Conservation (phyloP, 1,140 invertebrate genomes). For the Platyscapa corneri region DNA sequence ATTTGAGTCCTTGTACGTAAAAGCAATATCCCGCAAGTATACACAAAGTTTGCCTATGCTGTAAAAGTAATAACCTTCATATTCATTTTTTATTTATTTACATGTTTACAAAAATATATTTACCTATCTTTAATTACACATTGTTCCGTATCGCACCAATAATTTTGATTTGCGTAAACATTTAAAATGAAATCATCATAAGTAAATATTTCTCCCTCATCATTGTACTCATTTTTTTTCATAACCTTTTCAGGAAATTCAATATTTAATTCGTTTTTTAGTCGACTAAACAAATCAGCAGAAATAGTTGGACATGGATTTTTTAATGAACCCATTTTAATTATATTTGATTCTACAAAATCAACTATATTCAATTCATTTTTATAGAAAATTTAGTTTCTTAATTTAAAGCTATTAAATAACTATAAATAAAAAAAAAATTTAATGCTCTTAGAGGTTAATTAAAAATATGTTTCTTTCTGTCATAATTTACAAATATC, state of each 20-base stretch:
- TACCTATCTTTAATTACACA: not conserved
- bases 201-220: not conserved
- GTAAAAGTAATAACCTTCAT: conserved; percentile 3
- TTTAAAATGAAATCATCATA: not conserved
- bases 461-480: not conserved
- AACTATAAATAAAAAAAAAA: not conserved
- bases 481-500: conserved; percentile 30
- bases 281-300: not conserved
- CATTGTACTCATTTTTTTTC: not conserved
- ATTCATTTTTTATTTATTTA: not conserved
- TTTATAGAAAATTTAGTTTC: not conserved
- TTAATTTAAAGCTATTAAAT: too few relatives aligned
- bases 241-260: not conserved
- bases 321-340: not conserved
- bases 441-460: conserved; percentile 9
- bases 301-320: not conserved
- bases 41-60: conserved; percentile 36
- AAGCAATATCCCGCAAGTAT: conserved; percentile 37
- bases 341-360: not conserved
- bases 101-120: not conserved
- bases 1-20: conserved; percentile 29
- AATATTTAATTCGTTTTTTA: not conserved
- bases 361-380: not conserved
- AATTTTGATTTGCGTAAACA: not conserved
- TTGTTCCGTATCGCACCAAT: not conserved